Conservation (phyloP, 2,888 invertebrate genomes). For the Diarsia rubi region DNA sequence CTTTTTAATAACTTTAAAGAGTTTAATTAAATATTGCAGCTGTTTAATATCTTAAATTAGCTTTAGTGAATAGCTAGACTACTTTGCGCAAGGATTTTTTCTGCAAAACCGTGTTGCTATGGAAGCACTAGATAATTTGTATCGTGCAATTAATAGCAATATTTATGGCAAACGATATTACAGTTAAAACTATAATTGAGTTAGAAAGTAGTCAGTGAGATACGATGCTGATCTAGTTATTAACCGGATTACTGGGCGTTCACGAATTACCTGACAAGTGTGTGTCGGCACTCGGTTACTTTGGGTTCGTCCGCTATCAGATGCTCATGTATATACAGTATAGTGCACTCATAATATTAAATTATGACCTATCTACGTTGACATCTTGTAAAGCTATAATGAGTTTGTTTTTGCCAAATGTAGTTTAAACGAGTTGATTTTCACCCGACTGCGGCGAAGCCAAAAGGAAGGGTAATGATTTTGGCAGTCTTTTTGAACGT, state of each 20-base stretch:
- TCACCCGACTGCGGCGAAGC: no score
- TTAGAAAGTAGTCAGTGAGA: conserved; percentile 71
- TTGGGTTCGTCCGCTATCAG: conserved; percentile 23
- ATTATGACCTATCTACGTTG: no score
- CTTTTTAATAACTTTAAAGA: background rate
- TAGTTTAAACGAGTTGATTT: background rate
- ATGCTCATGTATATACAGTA: background rate
- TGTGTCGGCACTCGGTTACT: background rate
- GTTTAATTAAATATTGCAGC: background rate
- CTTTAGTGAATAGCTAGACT: no score
- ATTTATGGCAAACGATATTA: conserved; percentile 8
- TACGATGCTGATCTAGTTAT: conserved; percentile 72
- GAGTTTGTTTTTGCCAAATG: background rate
- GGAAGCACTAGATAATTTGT: background rate
- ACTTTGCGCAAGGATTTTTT: conserved; percentile 1
- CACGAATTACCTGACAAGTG: conserved; percentile 56
- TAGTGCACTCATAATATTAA: no score
- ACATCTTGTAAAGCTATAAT: background rate
- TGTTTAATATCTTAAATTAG: no score
- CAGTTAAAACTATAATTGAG: conserved; percentile 62
- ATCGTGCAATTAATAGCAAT: background rate
- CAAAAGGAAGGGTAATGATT: no score
- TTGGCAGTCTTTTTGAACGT: background rate
- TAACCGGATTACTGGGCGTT: conserved; percentile 65
- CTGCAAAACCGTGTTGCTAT: background rate